phyloP scores from a whole-genome alignment of 2,797 vertebrate genomes.

The Hyperoplus lanceolatus region DNA sequence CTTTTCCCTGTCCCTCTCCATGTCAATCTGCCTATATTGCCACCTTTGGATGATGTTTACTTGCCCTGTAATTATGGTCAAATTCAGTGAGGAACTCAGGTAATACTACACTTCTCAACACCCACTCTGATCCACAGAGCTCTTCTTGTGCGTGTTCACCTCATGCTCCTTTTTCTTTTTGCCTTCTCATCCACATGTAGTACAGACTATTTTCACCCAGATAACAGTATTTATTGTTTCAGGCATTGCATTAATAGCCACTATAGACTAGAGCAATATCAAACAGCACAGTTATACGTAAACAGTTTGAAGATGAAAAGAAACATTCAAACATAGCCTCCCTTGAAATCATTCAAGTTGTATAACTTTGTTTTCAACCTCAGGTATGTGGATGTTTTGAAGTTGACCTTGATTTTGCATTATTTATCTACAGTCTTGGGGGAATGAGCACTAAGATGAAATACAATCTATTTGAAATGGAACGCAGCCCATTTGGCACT shows the following conservation, averaged over 20 bases:
- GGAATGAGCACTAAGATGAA: slow-evolving; percentile 17
- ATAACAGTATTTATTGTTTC: not conserved
- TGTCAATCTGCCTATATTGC: slow-evolving; percentile 5
- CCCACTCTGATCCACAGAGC: slow-evolving; percentile 1
- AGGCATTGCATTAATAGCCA: not conserved
- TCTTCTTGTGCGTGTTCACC: slow-evolving; percentile 13
- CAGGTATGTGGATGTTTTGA: slow-evolving; percentile 33
- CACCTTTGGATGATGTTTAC: slow-evolving; percentile 44
- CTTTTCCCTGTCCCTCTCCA: not conserved
- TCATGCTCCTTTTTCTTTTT: not conserved
- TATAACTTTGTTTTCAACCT: slow-evolving; percentile 7
- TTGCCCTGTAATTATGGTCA: slow-evolving; percentile 45
- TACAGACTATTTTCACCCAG: not conserved
- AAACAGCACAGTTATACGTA: slow-evolving; percentile 7
- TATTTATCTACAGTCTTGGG: not conserved
- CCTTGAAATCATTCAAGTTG: slow-evolving; percentile 7
- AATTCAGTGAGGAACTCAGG: not conserved
- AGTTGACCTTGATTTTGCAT: slow-evolving; percentile 41
- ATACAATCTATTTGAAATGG: slow-evolving; percentile 19
- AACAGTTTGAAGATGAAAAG: slow-evolving; percentile 14
- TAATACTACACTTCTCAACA: slow-evolving; percentile 1
- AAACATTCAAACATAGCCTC: not conserved
- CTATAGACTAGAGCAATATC: slow-evolving; percentile 11
- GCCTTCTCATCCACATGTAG: not conserved
- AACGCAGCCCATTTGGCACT: slow-evolving; percentile 18